A percentile compares a stretch with the other conserved stretches of the same genome.
phyloP scores from a whole-genome alignment of 2,888 invertebrate genomes.

The Drosophila suboccidentalis region DNA sequence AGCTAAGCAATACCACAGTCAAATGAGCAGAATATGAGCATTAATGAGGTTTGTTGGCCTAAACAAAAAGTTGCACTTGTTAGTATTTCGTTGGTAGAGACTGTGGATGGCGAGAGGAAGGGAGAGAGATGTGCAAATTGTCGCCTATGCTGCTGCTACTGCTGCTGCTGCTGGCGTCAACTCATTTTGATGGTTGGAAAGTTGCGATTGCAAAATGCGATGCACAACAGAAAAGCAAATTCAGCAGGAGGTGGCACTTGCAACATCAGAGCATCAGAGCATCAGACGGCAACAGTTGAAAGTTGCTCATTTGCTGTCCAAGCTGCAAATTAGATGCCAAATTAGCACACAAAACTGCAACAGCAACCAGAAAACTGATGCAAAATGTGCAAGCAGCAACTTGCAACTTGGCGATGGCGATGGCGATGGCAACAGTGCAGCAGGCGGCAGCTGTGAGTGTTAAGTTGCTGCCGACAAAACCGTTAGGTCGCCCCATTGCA shows the following conservation, averaged over 20 bases:
- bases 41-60: conserved; percentile 52
- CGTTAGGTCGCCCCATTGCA: conserved; percentile 54
- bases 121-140: conserved; percentile 50
- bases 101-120: neutral
- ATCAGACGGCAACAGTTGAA: conserved; percentile 31
- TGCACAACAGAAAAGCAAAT: conserved; percentile 53
- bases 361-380: conserved; percentile 53
- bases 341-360: conserved; percentile 66
- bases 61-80: conserved; percentile 31
- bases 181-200: conserved; percentile 74
- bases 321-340: conserved; percentile 75
- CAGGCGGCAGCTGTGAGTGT: conserved; percentile 56
- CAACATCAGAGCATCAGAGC: conserved; percentile 16
- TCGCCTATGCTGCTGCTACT: conserved; percentile 52
- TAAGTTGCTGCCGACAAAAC: conserved; percentile 65
- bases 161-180: conserved; percentile 61
- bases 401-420: conserved; percentile 13
- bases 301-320: conserved; percentile 69
- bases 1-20: conserved; percentile 3
- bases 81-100: neutral
- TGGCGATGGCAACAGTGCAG: neutral
- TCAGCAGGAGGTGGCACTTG: conserved; percentile 42
- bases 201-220: conserved; percentile 54
- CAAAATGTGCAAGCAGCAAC: conserved; percentile 29
- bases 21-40: conserved; percentile 39